Evolutionary conservation across 2,113 vertebrate species (phyloP), one percentile per base, ranked within the genome.

Genomic region (Dromas ardeola): DNA sequence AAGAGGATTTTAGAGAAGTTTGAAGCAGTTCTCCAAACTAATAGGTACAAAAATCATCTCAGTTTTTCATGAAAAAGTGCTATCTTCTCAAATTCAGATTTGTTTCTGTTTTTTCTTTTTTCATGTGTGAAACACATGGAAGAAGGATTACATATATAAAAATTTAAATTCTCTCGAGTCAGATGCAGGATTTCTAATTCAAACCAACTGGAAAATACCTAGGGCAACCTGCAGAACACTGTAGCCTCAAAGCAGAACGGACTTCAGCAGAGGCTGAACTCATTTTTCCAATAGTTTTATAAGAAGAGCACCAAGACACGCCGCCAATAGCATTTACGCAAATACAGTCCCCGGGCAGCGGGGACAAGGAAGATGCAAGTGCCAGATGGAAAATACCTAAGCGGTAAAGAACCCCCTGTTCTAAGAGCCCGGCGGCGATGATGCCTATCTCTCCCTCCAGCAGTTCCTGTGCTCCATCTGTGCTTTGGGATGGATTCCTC

Each of bases 401-500:
- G 50, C 67, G 36, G 22, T 27, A 50, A n/a, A 40, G 42, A 32
- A 26, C 5, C 1, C 20, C 29, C 18, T 40, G 50, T 11, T 69
- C 21, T 11, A 50, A 22, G 25, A 70, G 65, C 11, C 18, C 0
- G 0, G 56, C 47, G 36, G 30, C 0, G 0, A 43, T 4, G 36
- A 3, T 49, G 53, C 50, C 71, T 29, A 49, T 30, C 58, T 49
- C 43, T 55, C 4, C 55, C 47, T 56, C 10, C 1, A 0, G 45
- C 40, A 61, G n/a, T 5, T 83, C 62, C 77, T 32, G 53, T 23
- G 38, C 56, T 76, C 73, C 19, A 5, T 36, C 69, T 61, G 3
- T 16, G 32, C 56, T 86, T 42, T 53, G 43, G n/a, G 50, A 81
- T 38, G 13, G 65, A 82, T 36, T 90, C 65, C 80, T 56, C 21